phyloP scores from a whole-genome alignment of 2,888 invertebrate species.

The Drosophila melanocephala region DNA sequence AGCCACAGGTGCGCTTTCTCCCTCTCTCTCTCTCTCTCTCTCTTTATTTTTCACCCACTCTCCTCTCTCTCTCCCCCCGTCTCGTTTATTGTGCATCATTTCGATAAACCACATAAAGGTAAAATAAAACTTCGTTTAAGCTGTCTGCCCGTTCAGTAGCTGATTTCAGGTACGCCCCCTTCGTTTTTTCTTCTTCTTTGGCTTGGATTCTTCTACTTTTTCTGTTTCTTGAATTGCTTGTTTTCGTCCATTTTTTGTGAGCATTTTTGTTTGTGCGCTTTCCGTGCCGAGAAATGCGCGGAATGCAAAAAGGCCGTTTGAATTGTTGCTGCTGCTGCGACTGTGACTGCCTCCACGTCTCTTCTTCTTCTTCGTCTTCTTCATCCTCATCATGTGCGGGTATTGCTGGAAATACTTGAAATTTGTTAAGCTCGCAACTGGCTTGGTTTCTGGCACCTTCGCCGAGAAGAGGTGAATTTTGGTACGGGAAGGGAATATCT shows the following conservation, averaged over 20 bases:
- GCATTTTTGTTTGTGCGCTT: conserved; percentile 41
- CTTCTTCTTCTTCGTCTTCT: conserved; percentile 11
- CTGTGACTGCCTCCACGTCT: neutral
- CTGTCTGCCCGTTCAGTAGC: conserved; percentile 23
- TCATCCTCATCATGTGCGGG: conserved; percentile 3
- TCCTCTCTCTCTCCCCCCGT: neutral
- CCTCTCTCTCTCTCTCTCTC: neutral
- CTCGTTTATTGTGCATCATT: neutral
- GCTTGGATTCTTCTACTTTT: conserved; percentile 13
- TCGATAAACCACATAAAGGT: conserved; percentile 52
- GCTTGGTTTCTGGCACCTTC: conserved; percentile 17
- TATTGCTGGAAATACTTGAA: conserved; percentile 57
- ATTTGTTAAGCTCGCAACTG: conserved; percentile 42
- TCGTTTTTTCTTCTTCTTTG: neutral
- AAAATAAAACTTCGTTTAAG: conserved; percentile 56
- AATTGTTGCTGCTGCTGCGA: conserved; percentile 22
- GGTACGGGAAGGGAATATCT: neutral
- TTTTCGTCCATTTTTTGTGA: neutral
- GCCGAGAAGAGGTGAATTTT: neutral
- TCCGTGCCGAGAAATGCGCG: conserved; percentile 58
- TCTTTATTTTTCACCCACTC: no score
- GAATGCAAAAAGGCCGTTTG: conserved; percentile 77
- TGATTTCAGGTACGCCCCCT: conserved; percentile 4
- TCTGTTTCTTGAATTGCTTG: neutral
- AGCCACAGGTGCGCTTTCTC: conserved; percentile 39